Evolutionary conservation across 2,888 invertebrate genomes (phyloP).

Genomic region (Thymelicus acteon): DNA sequence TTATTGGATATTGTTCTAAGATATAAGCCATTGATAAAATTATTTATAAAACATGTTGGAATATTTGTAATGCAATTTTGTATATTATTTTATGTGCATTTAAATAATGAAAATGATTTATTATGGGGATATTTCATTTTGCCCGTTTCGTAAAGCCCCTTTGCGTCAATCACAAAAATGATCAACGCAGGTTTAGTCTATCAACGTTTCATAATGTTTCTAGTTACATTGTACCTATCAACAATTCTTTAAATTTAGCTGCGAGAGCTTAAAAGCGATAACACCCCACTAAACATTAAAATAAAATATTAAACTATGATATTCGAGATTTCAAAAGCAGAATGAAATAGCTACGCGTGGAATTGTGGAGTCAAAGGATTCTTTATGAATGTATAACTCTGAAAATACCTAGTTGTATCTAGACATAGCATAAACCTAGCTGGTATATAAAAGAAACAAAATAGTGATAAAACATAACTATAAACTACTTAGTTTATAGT

Average conservation of each 20-base stretch:
- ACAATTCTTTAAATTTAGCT: too few relatives aligned
- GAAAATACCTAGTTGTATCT: conserved; percentile 11
- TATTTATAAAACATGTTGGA: too few relatives aligned
- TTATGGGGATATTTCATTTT: too few relatives aligned
- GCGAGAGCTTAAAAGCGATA: not conserved
- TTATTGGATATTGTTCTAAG: too few relatives aligned
- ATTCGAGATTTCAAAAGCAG: conserved; percentile 9
- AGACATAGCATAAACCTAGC: conserved; percentile 18
- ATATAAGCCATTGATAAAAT: too few relatives aligned
- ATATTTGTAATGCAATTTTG: too few relatives aligned
- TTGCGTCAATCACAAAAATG: not conserved
- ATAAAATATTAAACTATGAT: not conserved
- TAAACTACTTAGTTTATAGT: conserved; percentile 56
- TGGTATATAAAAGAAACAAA: conserved; percentile 49
- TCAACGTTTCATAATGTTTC: too few relatives aligned
- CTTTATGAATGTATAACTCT: conserved; percentile 31
- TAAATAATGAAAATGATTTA: too few relatives aligned
- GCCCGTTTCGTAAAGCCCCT: not conserved
- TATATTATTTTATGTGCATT: too few relatives aligned
- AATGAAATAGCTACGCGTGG: conserved; percentile 27
- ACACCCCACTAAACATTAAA: not conserved
- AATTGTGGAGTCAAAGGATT: conserved; percentile 28
- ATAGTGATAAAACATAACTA: conserved; percentile 69
- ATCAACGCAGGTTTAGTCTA: not conserved
- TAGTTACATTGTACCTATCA: too few relatives aligned